Conservation (phyloP, 1,140 invertebrate genomes). For the Bombus superbus region DNA sequence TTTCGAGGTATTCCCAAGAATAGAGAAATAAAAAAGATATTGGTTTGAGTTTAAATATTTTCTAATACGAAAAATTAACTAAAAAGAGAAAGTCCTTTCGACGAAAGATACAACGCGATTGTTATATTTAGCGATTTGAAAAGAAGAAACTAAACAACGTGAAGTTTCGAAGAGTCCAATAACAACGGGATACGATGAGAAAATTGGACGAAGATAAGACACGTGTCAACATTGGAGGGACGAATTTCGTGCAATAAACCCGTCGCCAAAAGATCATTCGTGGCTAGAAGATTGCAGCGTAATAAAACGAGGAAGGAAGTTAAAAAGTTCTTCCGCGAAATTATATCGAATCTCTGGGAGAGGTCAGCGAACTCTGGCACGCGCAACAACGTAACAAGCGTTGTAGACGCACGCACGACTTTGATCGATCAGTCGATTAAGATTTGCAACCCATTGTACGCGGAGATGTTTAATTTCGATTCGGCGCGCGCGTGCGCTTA, state of each 20-base stretch:
- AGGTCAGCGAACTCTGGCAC: constrained; percentile 13
- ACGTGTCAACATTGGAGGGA: too few relatives aligned
- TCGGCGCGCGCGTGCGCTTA: not conserved
- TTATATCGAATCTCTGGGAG: constrained; percentile 9
- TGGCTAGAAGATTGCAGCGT: not conserved
- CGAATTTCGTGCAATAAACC: not conserved
- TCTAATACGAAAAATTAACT: too few relatives aligned
- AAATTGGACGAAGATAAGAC: not conserved
- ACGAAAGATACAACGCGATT: too few relatives aligned
- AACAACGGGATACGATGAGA: not conserved
- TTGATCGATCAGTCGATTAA: constrained; percentile 26
- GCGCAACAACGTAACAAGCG: constrained; percentile 18
- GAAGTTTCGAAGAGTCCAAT: not conserved
- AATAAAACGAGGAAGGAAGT: not conserved
- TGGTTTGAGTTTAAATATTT: too few relatives aligned
- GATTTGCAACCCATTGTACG: not conserved
- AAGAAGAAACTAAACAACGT: not conserved
- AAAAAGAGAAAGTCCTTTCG: too few relatives aligned
- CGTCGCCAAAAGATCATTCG: not conserved
- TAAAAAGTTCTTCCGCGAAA: constrained; percentile 8
- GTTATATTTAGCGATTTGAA: too few relatives aligned
- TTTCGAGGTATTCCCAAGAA: too few relatives aligned
- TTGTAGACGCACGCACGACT: constrained; percentile 5
- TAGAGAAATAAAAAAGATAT: too few relatives aligned
- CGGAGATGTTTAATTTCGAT: constrained; percentile 7